Percentiles rank a stretch among this genome's conserved stretches.
Conservation (phyloP, 2,888 invertebrate genomes). For the Eledona agricola region DNA sequence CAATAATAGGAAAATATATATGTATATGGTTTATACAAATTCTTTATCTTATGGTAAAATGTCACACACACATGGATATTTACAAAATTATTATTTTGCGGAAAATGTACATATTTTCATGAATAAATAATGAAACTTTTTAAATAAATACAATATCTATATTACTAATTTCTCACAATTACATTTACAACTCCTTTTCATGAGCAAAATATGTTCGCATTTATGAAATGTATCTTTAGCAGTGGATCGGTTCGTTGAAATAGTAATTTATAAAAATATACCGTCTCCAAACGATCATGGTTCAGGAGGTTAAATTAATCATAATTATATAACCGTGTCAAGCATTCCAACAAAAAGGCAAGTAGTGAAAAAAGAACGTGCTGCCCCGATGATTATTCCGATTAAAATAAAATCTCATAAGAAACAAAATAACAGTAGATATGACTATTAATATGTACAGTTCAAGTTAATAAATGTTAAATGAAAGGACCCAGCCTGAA, state of each 20-base stretch:
- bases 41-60: conserved; percentile 45
- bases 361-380: conserved; percentile 4
- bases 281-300: too few relatives aligned
- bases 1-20: conserved; percentile 48
- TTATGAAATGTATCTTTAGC: too few relatives aligned
- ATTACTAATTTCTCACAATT: too few relatives aligned
- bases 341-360: conserved; percentile 12
- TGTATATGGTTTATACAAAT: conserved; percentile 46
- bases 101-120: conserved; percentile 18
- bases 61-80: conserved; percentile 37
- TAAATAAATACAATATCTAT: conserved; percentile 12
- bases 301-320: too few relatives aligned
- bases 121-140: conserved; percentile 26
- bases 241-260: too few relatives aligned
- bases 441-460: conserved; percentile 34
- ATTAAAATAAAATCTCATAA: neutral
- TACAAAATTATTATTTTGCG: conserved; percentile 27
- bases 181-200: conserved; percentile 5
- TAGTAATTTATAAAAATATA: too few relatives aligned
- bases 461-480: conserved; percentile 17
- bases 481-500: conserved; percentile 26
- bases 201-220: conserved; percentile 7
- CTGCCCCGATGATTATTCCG: neutral
- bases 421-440: conserved; percentile 27
- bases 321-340: too few relatives aligned